phyloP scores from a whole-genome alignment of 1,140 invertebrate genomes.

The Calosoma granatense region DNA sequence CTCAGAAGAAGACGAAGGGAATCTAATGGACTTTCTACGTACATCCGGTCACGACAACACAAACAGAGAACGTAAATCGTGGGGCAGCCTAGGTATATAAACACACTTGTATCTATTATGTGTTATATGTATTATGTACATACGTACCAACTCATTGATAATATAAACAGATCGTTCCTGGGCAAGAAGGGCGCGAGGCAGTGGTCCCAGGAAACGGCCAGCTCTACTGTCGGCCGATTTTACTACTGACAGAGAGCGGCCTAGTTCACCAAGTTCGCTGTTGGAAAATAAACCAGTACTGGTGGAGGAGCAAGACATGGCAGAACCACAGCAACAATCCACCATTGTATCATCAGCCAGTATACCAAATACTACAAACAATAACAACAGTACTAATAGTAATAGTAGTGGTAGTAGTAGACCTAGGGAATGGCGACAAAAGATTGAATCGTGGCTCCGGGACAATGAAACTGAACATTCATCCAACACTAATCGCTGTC shows the following conservation, averaged over 20 bases:
- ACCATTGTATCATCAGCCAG: not conserved
- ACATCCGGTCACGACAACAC: conserved; percentile 57
- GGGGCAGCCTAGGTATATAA: conserved; percentile 61
- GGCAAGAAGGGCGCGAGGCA: conserved; percentile 65
- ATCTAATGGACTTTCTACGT: conserved; percentile 76
- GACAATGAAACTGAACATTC: conserved; percentile 74
- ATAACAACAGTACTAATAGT: too few relatives aligned
- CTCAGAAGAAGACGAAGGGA: conserved; percentile 74
- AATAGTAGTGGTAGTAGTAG: too few relatives aligned
- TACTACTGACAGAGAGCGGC: conserved; percentile 56
- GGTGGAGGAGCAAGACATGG: conserved; percentile 31
- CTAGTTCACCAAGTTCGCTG: conserved; percentile 57
- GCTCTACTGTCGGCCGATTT: conserved; percentile 62
- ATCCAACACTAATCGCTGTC: conserved; percentile 54
- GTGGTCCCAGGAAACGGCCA: conserved; percentile 53
- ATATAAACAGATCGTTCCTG: conserved; percentile 66
- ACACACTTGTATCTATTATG: not conserved
- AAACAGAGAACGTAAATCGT: conserved; percentile 70
- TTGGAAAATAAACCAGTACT: conserved; percentile 41
- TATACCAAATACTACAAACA: conserved; percentile 5
- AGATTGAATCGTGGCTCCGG: conserved; percentile 83
- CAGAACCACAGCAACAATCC: not conserved
- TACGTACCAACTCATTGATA: not conserved
- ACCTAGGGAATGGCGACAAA: conserved; percentile 61
- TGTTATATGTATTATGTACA: conserved; percentile 3